These are phyloP conservation scores for Gymnopithys bicolor DNA, from an alignment of 2,797 vertebrate genomes.

Conservation along the genomic window DNA sequence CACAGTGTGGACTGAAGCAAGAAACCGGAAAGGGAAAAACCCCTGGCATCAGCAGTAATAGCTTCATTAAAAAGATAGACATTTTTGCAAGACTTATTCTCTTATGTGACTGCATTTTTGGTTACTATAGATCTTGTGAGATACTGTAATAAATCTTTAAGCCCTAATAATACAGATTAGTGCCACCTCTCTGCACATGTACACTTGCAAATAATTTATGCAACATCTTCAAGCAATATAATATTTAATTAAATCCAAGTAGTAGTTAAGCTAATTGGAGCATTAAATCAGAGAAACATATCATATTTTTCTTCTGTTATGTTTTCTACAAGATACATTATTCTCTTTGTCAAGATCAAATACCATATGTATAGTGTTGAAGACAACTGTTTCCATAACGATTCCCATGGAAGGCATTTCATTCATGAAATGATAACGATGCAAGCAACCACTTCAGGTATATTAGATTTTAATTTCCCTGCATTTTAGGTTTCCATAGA, in stretches of 20 bases:
- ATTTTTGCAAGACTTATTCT: neutral
- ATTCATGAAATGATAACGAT: neutral
- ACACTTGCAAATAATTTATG: neutral
- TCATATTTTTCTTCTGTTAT: neutral
- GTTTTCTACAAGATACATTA: neutral
- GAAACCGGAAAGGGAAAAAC: neutral
- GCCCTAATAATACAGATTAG: neutral
- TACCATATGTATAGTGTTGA: neutral
- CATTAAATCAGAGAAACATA: neutral
- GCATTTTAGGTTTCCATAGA: neutral
- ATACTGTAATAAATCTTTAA: conserved; percentile 5
- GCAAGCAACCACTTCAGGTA: neutral
- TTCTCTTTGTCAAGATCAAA: neutral
- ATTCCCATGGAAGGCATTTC: neutral
- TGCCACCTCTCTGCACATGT: neutral
- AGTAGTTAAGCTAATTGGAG: conserved; percentile 1
- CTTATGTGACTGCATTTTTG: neutral
- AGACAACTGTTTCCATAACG: neutral
- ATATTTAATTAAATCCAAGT: conserved; percentile 24
- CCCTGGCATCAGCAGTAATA: neutral
- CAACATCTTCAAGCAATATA: conserved; percentile 2
- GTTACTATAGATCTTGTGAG: neutral
- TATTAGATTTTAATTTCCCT: neutral
- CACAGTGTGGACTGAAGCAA: neutral
- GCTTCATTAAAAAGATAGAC: neutral